phyloP scores from a whole-genome alignment of 2,797 vertebrate genomes.

The Oryzias dopingdopingensis region DNA sequence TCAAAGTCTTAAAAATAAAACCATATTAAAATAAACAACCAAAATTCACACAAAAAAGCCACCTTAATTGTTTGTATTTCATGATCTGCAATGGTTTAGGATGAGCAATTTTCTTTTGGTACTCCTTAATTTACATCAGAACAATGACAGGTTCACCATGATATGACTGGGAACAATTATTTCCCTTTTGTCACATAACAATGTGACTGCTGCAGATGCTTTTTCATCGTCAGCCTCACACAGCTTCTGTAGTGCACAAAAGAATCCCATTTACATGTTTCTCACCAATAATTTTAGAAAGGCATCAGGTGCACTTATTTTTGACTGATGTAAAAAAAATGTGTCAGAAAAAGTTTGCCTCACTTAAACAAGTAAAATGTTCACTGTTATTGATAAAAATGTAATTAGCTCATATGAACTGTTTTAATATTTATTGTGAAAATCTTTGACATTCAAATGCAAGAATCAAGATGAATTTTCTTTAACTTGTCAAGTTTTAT shows the following conservation, averaged over 20 bases:
- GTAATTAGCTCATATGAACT: too few relatives aligned
- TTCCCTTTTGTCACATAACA: slow-evolving; percentile 29
- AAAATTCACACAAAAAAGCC: neutral
- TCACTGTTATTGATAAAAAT: too few relatives aligned
- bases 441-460: too few relatives aligned
- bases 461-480: too few relatives aligned
- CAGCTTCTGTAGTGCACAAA: slow-evolving; percentile 31
- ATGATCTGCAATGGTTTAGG: slow-evolving; percentile 5
- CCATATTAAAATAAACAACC: neutral
- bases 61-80: slow-evolving; percentile 1
- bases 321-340: neutral
- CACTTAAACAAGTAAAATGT: too few relatives aligned
- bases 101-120: slow-evolving; percentile 6
- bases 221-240: slow-evolving; percentile 28
- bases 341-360: slow-evolving; percentile 1
- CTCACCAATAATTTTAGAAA: slow-evolving; percentile 6
- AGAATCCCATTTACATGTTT: slow-evolving; percentile 41
- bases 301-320: slow-evolving; percentile 28
- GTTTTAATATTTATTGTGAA: too few relatives aligned
- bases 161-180: slow-evolving; percentile 28
- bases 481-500: too few relatives aligned
- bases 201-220: slow-evolving; percentile 17
- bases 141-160: slow-evolving; percentile 25
- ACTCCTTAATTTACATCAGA: slow-evolving; percentile 20
- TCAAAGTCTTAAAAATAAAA: neutral